Conservation (phyloP, 64 coral and sea anemone species). For the Stichodactyla mertensii region DNA sequence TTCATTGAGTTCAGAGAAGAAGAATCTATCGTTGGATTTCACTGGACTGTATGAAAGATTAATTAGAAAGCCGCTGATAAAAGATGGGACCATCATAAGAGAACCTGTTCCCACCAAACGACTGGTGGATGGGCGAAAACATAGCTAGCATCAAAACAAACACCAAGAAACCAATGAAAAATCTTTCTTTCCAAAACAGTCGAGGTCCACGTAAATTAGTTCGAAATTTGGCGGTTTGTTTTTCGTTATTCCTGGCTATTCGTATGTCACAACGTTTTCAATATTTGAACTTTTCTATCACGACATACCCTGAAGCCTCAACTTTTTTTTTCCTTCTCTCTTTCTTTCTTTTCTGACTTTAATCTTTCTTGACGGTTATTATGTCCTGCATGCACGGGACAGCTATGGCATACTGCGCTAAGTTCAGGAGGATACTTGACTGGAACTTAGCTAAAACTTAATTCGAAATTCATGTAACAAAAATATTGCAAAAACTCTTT, state of each 20-base stretch:
- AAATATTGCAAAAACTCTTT: background rate
- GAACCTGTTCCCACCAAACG: constrained; percentile 18
- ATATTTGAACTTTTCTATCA: background rate
- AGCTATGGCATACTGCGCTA: background rate
- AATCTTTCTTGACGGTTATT: too few relatives aligned
- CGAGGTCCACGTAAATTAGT: background rate
- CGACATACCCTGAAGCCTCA: background rate
- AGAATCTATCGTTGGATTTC: background rate
- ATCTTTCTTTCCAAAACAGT: background rate
- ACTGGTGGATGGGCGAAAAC: background rate
- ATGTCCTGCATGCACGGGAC: too few relatives aligned
- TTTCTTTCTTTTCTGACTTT: too few relatives aligned
- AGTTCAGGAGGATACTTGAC: background rate
- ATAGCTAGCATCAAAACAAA: constrained; percentile 9
- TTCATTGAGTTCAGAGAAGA: constrained; percentile 11
- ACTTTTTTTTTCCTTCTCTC: background rate
- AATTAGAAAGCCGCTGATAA: constrained; percentile 21
- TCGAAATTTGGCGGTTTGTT: background rate
- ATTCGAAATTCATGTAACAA: background rate
- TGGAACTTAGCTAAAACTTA: background rate
- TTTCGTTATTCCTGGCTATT: background rate
- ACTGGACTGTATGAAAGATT: constrained; percentile 18
- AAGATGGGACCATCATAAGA: constrained; percentile 12
- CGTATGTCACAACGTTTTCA: background rate
- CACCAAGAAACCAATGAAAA: constrained; percentile 14